These are phyloP conservation scores for Ophraella communa DNA, from an alignment of 2,888 invertebrate genomes.

Conservation along the genomic window DNA sequence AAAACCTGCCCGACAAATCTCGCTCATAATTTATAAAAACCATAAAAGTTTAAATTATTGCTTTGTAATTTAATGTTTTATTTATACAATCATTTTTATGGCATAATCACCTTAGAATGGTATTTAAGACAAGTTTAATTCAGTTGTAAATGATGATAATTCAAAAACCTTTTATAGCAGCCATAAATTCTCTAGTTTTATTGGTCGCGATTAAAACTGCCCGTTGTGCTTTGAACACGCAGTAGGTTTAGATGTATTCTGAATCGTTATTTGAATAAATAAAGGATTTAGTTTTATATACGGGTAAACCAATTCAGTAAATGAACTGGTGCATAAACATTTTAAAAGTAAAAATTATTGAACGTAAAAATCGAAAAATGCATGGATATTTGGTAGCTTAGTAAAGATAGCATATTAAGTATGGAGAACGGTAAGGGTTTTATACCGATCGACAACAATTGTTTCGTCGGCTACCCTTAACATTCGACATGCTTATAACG, in stretches of 20 bases:
- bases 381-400: too few relatives aligned
- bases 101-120: conserved; percentile 34
- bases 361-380: too few relatives aligned
- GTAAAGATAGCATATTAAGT: too few relatives aligned
- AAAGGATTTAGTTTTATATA: too few relatives aligned
- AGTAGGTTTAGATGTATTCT: conserved; percentile 16
- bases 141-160: conserved; percentile 41
- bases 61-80: conserved; percentile 34
- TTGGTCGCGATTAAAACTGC: conserved; percentile 17
- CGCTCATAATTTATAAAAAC: conserved; percentile 31
- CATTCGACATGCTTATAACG: too few relatives aligned
- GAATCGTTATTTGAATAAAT: neutral
- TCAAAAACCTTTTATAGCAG: conserved; percentile 34
- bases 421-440: too few relatives aligned
- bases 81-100: conserved; percentile 37
- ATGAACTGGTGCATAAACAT: too few relatives aligned
- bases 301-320: too few relatives aligned
- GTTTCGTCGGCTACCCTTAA: too few relatives aligned
- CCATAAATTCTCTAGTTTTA: conserved; percentile 39
- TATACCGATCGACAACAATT: too few relatives aligned
- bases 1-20: neutral
- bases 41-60: conserved; percentile 32
- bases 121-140: conserved; percentile 39
- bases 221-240: conserved; percentile 13
- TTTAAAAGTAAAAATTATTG: too few relatives aligned